Evolutionary conservation across 2,888 invertebrate genomes (phyloP).

Genomic region (Melieria picta): DNA sequence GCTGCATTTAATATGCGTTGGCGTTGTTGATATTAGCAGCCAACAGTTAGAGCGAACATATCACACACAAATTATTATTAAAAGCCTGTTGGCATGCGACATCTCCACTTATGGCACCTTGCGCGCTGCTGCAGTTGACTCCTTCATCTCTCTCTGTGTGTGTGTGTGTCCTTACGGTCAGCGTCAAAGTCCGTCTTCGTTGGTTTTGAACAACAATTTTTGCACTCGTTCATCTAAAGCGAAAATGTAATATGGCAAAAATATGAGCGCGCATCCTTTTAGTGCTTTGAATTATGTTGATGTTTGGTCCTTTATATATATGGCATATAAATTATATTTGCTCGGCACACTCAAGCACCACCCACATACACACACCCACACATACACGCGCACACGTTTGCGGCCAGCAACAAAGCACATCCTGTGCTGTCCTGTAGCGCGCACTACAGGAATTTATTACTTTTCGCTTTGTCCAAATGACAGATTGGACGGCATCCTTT

Average conservation of each 20-base stretch:
- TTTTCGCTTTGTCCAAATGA: conserved; percentile 29
- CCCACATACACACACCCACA: conserved; percentile 4
- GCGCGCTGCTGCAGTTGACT: too few species aligned
- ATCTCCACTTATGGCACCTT: neutral
- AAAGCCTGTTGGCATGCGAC: conserved; percentile 60
- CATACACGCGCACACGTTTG: neutral
- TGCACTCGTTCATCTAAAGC: neutral
- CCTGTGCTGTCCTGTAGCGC: conserved; percentile 19
- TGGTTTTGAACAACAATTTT: too few species aligned
- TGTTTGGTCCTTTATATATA: too few species aligned
- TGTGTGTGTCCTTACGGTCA: too few species aligned
- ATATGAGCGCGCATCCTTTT: neutral
- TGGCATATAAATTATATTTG: too few species aligned
- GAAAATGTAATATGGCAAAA: conserved; percentile 25
- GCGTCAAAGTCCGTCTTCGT: too few species aligned
- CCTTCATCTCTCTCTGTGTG: too few species aligned
- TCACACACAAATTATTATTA: conserved; percentile 60
- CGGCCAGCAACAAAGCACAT: neutral
- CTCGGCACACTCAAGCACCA: neutral
- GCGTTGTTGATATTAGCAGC: conserved; percentile 41
- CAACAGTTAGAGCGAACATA: conserved; percentile 47
- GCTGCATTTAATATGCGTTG: conserved; percentile 28
- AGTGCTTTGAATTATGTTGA: too few species aligned
- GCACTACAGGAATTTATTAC: conserved; percentile 27
- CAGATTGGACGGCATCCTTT: conserved; percentile 26